Base-by-base conservation (phyloP, 2,113 vertebrate species). In the Elephantulus edwardii region DNA sequence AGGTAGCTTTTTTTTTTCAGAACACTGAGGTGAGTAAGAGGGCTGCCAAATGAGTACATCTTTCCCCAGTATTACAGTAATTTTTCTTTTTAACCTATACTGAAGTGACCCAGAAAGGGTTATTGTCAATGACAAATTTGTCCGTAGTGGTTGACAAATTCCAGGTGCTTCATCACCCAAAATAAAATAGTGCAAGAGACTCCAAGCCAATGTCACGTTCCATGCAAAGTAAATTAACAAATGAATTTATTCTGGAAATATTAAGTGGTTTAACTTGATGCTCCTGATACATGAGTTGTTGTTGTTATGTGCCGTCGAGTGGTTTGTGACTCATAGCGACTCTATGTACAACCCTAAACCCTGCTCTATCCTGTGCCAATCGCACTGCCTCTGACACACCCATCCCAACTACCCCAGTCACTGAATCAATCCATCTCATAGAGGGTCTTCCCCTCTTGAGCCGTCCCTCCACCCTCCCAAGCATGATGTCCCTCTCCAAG, bases 11-110 rank as follows among this genome's bases (percentile, higher is more conserved):
- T 92, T 64, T n/a, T 78, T 84, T 80, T 88, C 44, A 66, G 85
- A 9, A 78, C 88, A 58, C 0, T 26, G 76, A 93, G 66, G 91
- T 95, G 88, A 91, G 35, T 30, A 3, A 10, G 14, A 93, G 58
- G 60, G 56, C 74, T 83, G 86, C 89, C 84, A 93, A 83, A 72
- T 52, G 92, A 94, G 86, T 91, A 71, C 62, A 77, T 48, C 33
- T 90, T 56, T 74, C 68, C 50, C 72, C 26, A 70, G 11, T 52
- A 83, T 94, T 88, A 26, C 1, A 26, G 72, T 93, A 83, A 90
- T 92, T 95, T 95, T 93, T 92, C 92, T 91, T 94, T 94, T 93
- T 93, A 96, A 93, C 88, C 95, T 90, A 66, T 20, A 95, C 88
- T 88, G 88, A 86, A 93, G 88, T 92, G 94, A 94, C 86, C 93